A percentile compares a stretch with the other conserved stretches of the same genome.
These are phyloP conservation scores for Allacma fusca DNA, from an alignment of 2,888 invertebrate genomes.

Conservation along the genomic window DNA sequence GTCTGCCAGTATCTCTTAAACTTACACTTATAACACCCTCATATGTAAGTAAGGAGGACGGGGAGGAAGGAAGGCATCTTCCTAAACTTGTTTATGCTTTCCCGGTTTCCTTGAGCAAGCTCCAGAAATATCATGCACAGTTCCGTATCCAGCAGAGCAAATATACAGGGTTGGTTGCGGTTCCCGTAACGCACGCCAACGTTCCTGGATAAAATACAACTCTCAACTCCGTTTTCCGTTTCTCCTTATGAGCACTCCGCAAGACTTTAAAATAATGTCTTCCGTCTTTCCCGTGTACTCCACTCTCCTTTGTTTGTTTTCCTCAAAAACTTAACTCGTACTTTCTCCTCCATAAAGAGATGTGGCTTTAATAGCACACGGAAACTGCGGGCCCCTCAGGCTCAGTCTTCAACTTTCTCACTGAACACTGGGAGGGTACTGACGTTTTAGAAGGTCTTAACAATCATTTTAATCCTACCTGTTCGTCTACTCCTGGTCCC, in stretches of 20 bases:
- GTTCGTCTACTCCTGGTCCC: neutral
- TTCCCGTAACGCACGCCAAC: neutral
- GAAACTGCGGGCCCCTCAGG: no score
- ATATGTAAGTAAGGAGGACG: neutral
- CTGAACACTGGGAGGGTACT: no score
- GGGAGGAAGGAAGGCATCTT: neutral
- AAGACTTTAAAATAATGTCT: slow-evolving; percentile 33
- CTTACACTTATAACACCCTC: neutral
- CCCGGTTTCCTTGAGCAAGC: neutral
- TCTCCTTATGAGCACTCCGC: no score
- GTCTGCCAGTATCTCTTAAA: neutral
- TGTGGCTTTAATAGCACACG: no score
- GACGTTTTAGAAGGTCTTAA: no score
- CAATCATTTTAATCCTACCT: slow-evolving; percentile 11
- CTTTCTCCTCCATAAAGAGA: no score
- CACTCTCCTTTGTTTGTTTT: neutral
- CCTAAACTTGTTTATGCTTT: slow-evolving; percentile 31
- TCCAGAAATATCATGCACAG: slow-evolving; percentile 1
- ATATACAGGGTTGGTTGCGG: neutral
- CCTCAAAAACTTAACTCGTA: no score
- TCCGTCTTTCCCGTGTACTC: neutral
- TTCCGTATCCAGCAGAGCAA: slow-evolving; percentile 4
- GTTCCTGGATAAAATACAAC: neutral
- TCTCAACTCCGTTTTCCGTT: no score
- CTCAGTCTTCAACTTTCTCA: no score